A percentile compares a stretch with the other conserved stretches of the same genome.
phyloP scores from a whole-genome alignment of 2,797 vertebrate species.

The Phataginus tricuspis region DNA sequence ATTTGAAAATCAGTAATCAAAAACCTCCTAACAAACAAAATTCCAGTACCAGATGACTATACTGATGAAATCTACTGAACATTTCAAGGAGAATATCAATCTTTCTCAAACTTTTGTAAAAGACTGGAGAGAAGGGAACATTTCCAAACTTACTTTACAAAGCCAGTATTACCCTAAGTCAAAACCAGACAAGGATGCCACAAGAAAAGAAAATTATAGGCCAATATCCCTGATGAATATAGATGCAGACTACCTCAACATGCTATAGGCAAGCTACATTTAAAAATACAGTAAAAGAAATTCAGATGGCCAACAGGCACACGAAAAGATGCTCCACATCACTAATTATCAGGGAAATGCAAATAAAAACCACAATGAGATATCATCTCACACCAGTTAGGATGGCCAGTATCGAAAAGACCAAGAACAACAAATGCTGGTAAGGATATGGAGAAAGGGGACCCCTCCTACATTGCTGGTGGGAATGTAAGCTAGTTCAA shows the following conservation, averaged over 20 bases:
- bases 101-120: background rate
- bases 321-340: no score
- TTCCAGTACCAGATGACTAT: background rate
- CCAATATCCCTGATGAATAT: background rate
- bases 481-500: no score
- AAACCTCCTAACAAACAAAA: background rate
- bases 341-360: no score
- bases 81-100: background rate
- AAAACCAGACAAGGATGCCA: background rate
- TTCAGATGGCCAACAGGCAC: no score
- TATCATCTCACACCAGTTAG: no score
- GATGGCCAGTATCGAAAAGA: no score
- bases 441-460: no score
- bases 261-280: background rate
- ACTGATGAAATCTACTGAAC: background rate
- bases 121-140: background rate
- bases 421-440: no score
- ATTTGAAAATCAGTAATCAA: background rate
- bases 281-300: background rate
- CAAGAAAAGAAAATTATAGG: background rate
- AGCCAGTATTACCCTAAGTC: background rate
- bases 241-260: background rate
- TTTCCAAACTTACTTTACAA: background rate
- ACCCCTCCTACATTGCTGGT: no score
- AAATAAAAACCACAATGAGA: no score